These are phyloP conservation scores for Aphaenogaster floridana DNA, from an alignment of 1,140 invertebrate genomes.

Conservation along the genomic window DNA sequence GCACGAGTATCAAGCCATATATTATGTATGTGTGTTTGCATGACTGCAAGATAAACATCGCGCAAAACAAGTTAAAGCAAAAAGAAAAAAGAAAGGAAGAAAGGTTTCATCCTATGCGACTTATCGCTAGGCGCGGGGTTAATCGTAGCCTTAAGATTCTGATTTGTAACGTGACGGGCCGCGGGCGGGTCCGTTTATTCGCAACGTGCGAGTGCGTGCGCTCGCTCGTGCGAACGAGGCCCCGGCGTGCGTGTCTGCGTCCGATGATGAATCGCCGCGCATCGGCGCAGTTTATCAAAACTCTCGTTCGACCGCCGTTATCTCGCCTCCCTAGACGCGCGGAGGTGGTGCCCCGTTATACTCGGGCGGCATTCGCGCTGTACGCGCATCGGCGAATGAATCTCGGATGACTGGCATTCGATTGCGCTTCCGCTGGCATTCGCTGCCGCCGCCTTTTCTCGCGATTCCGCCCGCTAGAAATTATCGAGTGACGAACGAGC, in stretches of 20 bases:
- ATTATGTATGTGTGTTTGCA: too few species aligned
- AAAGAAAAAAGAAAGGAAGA: neutral
- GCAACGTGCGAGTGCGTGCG: slow-evolving; percentile 19
- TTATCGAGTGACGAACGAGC: slow-evolving; percentile 57
- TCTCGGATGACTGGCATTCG: slow-evolving; percentile 58
- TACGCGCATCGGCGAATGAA: slow-evolving; percentile 42
- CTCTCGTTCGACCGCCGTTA: slow-evolving; percentile 60
- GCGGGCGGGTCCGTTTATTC: slow-evolving; percentile 33
- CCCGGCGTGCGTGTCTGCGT: slow-evolving; percentile 3
- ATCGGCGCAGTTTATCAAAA: slow-evolving; percentile 57
- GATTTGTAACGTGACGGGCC: slow-evolving; percentile 43
- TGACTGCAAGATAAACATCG: neutral
- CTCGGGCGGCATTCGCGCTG: slow-evolving; percentile 27
- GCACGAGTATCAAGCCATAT: too few species aligned
- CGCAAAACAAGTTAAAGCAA: neutral
- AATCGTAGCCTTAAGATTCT: slow-evolving; percentile 25
- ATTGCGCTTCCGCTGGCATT: slow-evolving; percentile 60
- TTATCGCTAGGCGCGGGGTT: neutral
- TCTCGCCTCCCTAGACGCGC: slow-evolving; percentile 54
- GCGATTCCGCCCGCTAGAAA: slow-evolving; percentile 43
- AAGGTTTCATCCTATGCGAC: neutral
- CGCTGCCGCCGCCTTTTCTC: slow-evolving; percentile 39
- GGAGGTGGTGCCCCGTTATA: slow-evolving; percentile 60
- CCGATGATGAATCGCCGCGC: slow-evolving; percentile 41
- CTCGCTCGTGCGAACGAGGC: neutral